phyloP scores from a whole-genome alignment of 2,888 invertebrate genomes.

The Drosophila gaucha region DNA sequence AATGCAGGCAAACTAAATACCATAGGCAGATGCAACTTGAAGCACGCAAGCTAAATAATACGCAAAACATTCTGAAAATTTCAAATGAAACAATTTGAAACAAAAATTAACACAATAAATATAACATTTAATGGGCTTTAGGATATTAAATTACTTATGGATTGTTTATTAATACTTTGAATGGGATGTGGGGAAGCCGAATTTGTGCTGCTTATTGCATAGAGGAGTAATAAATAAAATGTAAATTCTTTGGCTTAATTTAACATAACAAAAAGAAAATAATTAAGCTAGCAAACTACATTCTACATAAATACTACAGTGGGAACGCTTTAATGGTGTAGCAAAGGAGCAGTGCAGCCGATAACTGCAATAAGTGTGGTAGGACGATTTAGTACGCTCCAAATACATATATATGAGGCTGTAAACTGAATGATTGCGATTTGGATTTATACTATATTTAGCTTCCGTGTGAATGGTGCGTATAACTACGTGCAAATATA shows the following conservation, averaged over 20 bases:
- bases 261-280: slow-evolving; percentile 18
- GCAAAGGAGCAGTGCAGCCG: slow-evolving; percentile 1
- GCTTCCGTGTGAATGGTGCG: slow-evolving; percentile 2
- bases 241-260: slow-evolving; percentile 57
- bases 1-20: slow-evolving; percentile 13
- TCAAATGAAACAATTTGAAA: slow-evolving; percentile 20
- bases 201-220: slow-evolving; percentile 4
- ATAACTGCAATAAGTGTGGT: slow-evolving; percentile 23
- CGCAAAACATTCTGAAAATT: slow-evolving; percentile 44
- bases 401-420: slow-evolving; percentile 7
- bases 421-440: slow-evolving; percentile 26
- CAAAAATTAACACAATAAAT: slow-evolving; percentile 21
- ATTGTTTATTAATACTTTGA: slow-evolving; percentile 45
- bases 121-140: slow-evolving; percentile 33
- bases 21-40: slow-evolving; percentile 36
- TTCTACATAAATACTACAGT: slow-evolving; percentile 24
- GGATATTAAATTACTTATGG: too few relatives aligned
- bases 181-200: slow-evolving; percentile 16
- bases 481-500: slow-evolving; percentile 35
- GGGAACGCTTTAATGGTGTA: not conserved
- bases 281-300: slow-evolving; percentile 9
- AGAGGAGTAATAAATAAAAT: slow-evolving; percentile 11
- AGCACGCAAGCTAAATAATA: slow-evolving; percentile 42
- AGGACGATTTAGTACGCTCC: not conserved
- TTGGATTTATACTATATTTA: slow-evolving; percentile 5